These are phyloP conservation scores for Stichodactyla helianthus DNA, from an alignment of 64 coral and sea anemone genomes.

Conservation along the genomic window DNA sequence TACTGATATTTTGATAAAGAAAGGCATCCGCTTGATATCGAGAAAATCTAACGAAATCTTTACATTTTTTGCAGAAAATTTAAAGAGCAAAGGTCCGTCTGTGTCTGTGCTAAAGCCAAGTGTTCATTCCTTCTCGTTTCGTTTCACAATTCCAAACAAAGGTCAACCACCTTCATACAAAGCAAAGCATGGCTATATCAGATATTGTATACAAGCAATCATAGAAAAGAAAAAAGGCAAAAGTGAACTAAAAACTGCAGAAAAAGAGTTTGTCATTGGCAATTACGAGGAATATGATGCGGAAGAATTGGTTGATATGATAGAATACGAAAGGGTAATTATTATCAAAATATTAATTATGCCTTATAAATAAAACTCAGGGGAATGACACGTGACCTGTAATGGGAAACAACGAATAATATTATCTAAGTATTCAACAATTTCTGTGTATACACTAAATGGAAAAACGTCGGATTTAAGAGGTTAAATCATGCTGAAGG, in stretches of 20 bases:
- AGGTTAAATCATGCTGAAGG: too few species aligned
- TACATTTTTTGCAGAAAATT: neutral
- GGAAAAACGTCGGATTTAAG: too few species aligned
- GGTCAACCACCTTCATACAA: conserved; percentile 3
- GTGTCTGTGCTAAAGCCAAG: neutral
- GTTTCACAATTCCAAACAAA: neutral
- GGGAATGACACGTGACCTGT: too few species aligned
- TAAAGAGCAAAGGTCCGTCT: neutral
- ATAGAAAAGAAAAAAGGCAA: conserved; percentile 1
- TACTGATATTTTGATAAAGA: neutral
- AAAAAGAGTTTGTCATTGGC: neutral
- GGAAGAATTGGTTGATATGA: neutral
- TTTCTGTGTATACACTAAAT: too few species aligned
- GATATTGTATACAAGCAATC: neutral
- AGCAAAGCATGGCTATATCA: neutral
- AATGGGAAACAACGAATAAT: too few species aligned
- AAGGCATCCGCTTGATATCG: too few species aligned
- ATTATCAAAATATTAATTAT: too few species aligned
- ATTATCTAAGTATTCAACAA: too few species aligned
- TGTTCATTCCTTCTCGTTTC: neutral
- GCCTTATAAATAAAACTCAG: too few species aligned
- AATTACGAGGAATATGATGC: conserved; percentile 5
- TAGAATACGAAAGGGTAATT: neutral
- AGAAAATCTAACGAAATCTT: neutral
- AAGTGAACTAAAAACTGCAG: neutral